Conservation (phyloP, 2,797 vertebrate species). For the Catamblyrhynchus diadema region DNA sequence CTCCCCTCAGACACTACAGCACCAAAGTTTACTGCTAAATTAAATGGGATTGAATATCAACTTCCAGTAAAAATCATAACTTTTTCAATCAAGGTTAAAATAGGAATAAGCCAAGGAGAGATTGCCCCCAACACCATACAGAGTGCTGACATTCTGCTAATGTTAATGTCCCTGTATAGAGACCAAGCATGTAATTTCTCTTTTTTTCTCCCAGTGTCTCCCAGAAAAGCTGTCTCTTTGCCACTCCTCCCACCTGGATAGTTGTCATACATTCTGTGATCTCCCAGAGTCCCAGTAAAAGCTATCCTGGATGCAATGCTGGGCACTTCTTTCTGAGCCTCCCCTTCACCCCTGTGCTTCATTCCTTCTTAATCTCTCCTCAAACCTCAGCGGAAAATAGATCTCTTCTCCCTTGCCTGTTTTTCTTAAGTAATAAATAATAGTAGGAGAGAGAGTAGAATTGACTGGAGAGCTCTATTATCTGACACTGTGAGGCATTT, state of each 20-base stretch:
- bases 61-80: neutral
- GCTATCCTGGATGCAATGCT: neutral
- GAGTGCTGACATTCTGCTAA: neutral
- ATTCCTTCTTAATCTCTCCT: neutral
- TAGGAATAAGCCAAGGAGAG: neutral
- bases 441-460: neutral
- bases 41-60: neutral
- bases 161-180: neutral
- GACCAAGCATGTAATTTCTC: neutral
- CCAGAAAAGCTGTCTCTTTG: neutral
- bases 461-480: constrained; percentile 10
- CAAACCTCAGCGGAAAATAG: neutral
- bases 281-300: neutral
- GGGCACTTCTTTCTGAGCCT: neutral
- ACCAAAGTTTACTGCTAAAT: neutral
- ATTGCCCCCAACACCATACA: neutral
- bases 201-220: neutral
- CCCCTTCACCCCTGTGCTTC: neutral
- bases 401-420: constrained; percentile 8
- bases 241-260: neutral
- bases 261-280: neutral
- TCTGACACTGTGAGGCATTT: neutral
- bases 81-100: neutral
- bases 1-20: neutral
- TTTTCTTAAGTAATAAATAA: constrained; percentile 62